Base-by-base conservation (phyloP, 1,140 invertebrate species). In the Listronotus oregonensis region DNA sequence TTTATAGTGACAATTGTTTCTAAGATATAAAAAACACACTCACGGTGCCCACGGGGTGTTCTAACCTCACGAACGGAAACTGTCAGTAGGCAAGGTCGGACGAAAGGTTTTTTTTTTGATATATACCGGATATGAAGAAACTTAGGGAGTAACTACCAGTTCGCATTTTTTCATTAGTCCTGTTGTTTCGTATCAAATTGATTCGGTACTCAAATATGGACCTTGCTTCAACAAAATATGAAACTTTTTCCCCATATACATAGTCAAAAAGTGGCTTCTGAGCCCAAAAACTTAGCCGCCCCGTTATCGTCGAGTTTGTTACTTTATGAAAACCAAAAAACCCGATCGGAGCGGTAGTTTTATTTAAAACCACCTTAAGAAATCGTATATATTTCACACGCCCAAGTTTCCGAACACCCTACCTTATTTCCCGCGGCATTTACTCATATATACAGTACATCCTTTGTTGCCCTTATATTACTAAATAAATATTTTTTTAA, bases 11-110 rank as follows among this genome's bases (percentile, higher is more conserved):
- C 43, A 58, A 58, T 58, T 65, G 63, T 65, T 65, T 54, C 63
- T 65, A 65, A 65, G 27, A 50, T 65, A 65, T 65, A 65, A 65
- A 64, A 57, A 65, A 65, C 63, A 65, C 63, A 65, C 50, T 58
- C 63, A 58, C 63, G 34, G 58, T 58, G 63, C 63, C 54, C 34
- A 58, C 27, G 46, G 31, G 63, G 55, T 44, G 39, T 44, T 27
- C 40, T 40, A 17, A n/a, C 44, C 39, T 46, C 34, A 58, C 49
- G 51, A 51, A 61, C 10, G 9, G 31, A 34, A 50, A 15, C 10
- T 39, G n/a, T 51, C 7, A 7, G 10, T 55, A 14, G 14, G 14
- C 11, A 10, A 46, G 15, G 34, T 17, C 32, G 50, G 46, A 21
- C 12, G 34, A 40, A 46, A 10, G 51, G 17, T 34, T 43, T 27